These are phyloP conservation scores for Drosophila buzzatii DNA, from an alignment of 2,888 invertebrate genomes.

Conservation along the genomic window DNA sequence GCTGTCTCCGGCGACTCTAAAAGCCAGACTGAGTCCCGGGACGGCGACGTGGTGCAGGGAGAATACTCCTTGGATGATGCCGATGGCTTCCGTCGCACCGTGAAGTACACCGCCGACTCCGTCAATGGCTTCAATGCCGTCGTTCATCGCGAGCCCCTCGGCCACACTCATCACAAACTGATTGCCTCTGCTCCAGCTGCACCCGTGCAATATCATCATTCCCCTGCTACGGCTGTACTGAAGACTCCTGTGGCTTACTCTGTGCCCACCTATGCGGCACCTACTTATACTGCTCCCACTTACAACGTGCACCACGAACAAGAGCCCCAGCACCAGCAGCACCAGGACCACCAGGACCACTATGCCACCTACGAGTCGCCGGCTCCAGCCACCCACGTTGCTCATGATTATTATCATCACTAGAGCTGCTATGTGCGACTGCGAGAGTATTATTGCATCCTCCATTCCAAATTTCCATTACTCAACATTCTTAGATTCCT, in stretches of 20 bases:
- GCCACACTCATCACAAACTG: slow-evolving; percentile 67
- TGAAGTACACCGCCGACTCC: slow-evolving; percentile 84
- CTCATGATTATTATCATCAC: slow-evolving; percentile 76
- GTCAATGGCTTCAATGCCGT: slow-evolving; percentile 84
- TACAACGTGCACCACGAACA: slow-evolving; percentile 49
- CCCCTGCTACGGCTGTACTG: slow-evolving; percentile 50
- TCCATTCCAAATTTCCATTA: slow-evolving; percentile 44
- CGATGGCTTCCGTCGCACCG: slow-evolving; percentile 84
- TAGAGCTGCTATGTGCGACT: slow-evolving; percentile 34
- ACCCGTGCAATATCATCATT: slow-evolving; percentile 74
- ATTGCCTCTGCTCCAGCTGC: slow-evolving; percentile 53
- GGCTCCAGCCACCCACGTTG: slow-evolving; percentile 65
- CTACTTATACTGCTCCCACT: slow-evolving; percentile 46
- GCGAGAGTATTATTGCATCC: slow-evolving; percentile 65
- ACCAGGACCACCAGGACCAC: slow-evolving; percentile 64
- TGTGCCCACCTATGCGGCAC: slow-evolving; percentile 62
- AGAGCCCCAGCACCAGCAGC: slow-evolving; percentile 63
- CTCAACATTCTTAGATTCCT: slow-evolving; percentile 32
- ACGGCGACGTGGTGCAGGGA: slow-evolving; percentile 84
- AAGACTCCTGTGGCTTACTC: slow-evolving; percentile 60
- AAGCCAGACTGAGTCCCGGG: slow-evolving; percentile 83
- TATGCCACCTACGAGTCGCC: slow-evolving; percentile 68
- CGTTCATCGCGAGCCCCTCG: slow-evolving; percentile 81
- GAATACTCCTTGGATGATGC: slow-evolving; percentile 85
- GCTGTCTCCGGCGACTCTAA: slow-evolving; percentile 84